phyloP scores from a whole-genome alignment of 2,113 vertebrate genomes.

The Lycocorax pyrrhopterus region DNA sequence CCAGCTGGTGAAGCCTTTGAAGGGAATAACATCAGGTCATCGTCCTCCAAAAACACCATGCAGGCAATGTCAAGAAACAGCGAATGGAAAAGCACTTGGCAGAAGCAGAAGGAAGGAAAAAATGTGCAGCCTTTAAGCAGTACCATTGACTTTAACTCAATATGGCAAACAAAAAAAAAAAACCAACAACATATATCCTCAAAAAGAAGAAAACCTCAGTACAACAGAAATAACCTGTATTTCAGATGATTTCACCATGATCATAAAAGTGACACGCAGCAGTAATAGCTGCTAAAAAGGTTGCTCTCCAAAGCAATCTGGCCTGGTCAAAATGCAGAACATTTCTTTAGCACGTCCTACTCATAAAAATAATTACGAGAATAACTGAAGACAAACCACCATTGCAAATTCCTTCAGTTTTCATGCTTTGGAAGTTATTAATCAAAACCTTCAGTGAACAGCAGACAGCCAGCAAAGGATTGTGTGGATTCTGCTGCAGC shows the following conservation, averaged over 20 bases:
- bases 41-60: background rate
- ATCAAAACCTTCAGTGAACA: background rate
- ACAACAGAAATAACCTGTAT: constrained; percentile 18
- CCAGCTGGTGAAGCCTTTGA: background rate
- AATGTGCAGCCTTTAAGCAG: background rate
- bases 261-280: background rate
- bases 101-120: background rate
- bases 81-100: background rate
- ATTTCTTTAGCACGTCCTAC: background rate
- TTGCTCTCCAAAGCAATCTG: background rate
- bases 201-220: background rate
- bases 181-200: background rate
- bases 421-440: background rate
- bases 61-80: background rate
- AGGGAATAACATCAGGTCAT: background rate
- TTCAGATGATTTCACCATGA: background rate
- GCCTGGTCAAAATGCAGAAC: background rate
- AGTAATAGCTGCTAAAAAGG: constrained; percentile 21
- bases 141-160: background rate
- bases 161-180: background rate
- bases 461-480: background rate
- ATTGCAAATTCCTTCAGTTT: constrained; percentile 6
- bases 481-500: background rate
- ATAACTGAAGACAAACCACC: constrained; percentile 22
- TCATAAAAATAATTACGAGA: constrained; percentile 30